Percentiles rank a stretch among this genome's conserved stretches.
These are phyloP conservation scores for Metallyticus violacea DNA, from an alignment of 2,888 invertebrate species.

Conservation along the genomic window DNA sequence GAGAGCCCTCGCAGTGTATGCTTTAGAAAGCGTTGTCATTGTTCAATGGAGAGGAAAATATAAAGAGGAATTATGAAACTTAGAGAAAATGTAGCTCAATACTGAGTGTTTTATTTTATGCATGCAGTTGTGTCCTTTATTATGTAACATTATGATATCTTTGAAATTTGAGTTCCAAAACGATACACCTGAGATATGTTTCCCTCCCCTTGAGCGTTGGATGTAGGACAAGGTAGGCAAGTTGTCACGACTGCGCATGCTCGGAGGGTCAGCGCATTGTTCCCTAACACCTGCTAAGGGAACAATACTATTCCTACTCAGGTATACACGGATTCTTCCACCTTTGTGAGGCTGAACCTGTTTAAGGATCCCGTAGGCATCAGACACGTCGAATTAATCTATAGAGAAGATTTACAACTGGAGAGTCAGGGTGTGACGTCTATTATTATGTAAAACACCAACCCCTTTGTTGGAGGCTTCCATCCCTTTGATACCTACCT, in stretches of 20 bases:
- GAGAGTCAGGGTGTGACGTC: background rate
- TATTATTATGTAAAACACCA: background rate
- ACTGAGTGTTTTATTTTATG: too few species aligned
- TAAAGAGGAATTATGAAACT: too few species aligned
- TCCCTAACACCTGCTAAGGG: background rate
- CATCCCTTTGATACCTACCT: background rate
- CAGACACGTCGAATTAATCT: background rate
- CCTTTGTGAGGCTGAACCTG: background rate
- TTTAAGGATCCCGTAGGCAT: background rate
- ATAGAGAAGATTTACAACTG: background rate
- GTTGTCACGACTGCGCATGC: background rate
- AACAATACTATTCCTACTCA: background rate
- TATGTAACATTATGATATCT: too few species aligned
- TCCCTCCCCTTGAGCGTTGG: background rate
- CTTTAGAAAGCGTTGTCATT: too few species aligned
- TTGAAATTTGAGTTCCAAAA: too few species aligned
- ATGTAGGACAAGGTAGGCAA: too few species aligned
- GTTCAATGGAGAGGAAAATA: too few species aligned
- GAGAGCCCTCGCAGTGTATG: too few species aligned
- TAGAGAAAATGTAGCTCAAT: too few species aligned
- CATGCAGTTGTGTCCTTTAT: too few species aligned
- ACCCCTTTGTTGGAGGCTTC: background rate
- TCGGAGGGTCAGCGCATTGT: background rate
- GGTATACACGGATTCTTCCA: background rate
- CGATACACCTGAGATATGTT: background rate